These are phyloP conservation scores for Strigamia transsilvanica DNA, from an alignment of 2,888 invertebrate species.

Conservation along the genomic window DNA sequence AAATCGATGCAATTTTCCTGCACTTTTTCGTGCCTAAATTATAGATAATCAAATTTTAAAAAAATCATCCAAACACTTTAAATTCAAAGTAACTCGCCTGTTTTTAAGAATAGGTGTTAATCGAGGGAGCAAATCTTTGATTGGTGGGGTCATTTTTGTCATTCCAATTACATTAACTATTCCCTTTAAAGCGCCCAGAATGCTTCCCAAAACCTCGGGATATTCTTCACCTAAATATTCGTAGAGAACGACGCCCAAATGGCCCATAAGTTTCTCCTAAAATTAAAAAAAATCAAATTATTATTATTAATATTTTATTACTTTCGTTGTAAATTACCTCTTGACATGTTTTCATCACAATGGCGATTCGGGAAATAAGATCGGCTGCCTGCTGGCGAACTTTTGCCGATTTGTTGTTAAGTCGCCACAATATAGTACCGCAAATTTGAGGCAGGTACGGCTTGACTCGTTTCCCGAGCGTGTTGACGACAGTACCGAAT, in stretches of 20 bases:
- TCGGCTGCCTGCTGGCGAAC: constrained; percentile 99
- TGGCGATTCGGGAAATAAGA: constrained; percentile 95
- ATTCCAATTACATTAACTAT: constrained; percentile 99
- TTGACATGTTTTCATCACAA: constrained; percentile 99
- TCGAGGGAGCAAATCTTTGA: constrained; percentile 95
- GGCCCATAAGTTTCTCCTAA: constrained; percentile 98
- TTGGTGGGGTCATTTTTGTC: constrained; percentile 99
- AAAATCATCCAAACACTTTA: background rate
- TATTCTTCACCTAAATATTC: constrained; percentile 99
- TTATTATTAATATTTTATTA: background rate
- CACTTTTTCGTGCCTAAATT: constrained; percentile 74
- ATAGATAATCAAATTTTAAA: background rate
- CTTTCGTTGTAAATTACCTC: constrained; percentile 71
- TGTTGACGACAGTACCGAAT: constrained; percentile 98
- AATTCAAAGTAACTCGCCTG: constrained; percentile 40
- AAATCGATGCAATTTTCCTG: constrained; percentile 99
- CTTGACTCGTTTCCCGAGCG: constrained; percentile 95
- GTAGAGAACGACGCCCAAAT: constrained; percentile 97
- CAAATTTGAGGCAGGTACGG: constrained; percentile 99
- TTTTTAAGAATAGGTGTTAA: constrained; percentile 94
- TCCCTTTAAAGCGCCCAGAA: constrained; percentile 97
- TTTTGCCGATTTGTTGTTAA: constrained; percentile 99
- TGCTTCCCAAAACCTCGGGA: constrained; percentile 97
- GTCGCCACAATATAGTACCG: constrained; percentile 98
- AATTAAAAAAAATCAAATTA: constrained; percentile 51